These are phyloP conservation scores for Melanostoma mellinum DNA, from an alignment of 2,888 invertebrate genomes.

Conservation along the genomic window DNA sequence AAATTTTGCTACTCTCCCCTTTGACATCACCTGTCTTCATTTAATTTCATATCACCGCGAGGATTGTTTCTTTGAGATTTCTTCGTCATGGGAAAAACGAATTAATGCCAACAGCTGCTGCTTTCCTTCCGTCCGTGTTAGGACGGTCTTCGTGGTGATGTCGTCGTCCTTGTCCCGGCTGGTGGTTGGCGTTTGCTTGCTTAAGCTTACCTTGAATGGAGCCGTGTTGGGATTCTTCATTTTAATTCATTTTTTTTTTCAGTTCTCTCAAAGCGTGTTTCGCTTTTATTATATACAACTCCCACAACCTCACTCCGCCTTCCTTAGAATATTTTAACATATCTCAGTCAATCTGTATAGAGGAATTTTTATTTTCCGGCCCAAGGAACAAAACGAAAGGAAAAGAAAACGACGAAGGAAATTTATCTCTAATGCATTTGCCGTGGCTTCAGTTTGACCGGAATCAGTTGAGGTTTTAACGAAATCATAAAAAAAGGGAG, in stretches of 20 bases:
- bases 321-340: conserved; percentile 35
- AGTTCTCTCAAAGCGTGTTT: conserved; percentile 33
- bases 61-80: conserved; percentile 66
- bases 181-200: conserved; percentile 21
- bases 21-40: conserved; percentile 71
- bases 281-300: conserved; percentile 36
- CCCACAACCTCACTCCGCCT: not conserved
- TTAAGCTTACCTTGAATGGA: conserved; percentile 20
- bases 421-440: conserved; percentile 48
- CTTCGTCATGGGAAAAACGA: conserved; percentile 65
- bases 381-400: conserved; percentile 1
- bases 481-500: conserved; percentile 14
- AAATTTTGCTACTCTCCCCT: conserved; percentile 21
- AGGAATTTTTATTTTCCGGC: conserved; percentile 26
- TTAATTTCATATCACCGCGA: conserved; percentile 70
- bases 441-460: conserved; percentile 41
- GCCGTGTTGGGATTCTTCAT: conserved; percentile 26
- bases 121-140: conserved; percentile 10
- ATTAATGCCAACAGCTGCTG: conserved; percentile 70
- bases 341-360: conserved; percentile 4
- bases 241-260: conserved; percentile 38
- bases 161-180: conserved; percentile 30
- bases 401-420: conserved; percentile 12
- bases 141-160: conserved; percentile 2
- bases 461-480: conserved; percentile 56